These are phyloP conservation scores for Loxodonta africana DNA, from an alignment of 2,113 vertebrate species.

Conservation along the genomic window DNA sequence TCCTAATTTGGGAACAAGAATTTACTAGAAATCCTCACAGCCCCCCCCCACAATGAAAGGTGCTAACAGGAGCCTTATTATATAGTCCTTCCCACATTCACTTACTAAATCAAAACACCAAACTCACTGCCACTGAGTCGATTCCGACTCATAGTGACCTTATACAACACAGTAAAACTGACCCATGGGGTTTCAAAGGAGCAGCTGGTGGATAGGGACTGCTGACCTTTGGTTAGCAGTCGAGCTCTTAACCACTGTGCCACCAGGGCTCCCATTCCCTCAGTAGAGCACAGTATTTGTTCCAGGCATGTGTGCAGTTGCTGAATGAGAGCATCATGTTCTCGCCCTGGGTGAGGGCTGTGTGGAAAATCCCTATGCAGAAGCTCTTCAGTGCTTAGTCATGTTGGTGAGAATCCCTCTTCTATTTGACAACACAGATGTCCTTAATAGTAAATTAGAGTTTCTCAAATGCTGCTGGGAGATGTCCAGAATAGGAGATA, in stretches of 20 bases:
- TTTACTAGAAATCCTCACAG: neutral
- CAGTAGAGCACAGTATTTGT: neutral
- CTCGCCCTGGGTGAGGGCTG: neutral
- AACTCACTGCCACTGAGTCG: no score
- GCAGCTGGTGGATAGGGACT: no score
- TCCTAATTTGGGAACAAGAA: neutral
- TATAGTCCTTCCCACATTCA: neutral
- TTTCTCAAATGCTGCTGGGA: conserved; percentile 27
- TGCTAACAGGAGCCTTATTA: neutral
- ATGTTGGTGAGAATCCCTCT: neutral
- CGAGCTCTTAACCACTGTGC: no score
- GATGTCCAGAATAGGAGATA: neutral
- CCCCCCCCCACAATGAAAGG: neutral
- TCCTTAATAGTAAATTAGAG: neutral
- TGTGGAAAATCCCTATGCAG: neutral
- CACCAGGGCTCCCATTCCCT: neutral
- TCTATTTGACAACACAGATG: neutral
- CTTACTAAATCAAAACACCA: neutral
- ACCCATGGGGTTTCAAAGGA: no score
- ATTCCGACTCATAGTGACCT: no score
- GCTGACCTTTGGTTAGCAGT: no score
- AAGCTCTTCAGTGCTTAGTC: neutral
- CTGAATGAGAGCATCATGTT: neutral
- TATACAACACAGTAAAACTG: no score
- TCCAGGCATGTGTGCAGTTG: neutral